Evolutionary conservation across 2,113 vertebrate genomes (phyloP).

Genomic region (Probosciger aterrimus): DNA sequence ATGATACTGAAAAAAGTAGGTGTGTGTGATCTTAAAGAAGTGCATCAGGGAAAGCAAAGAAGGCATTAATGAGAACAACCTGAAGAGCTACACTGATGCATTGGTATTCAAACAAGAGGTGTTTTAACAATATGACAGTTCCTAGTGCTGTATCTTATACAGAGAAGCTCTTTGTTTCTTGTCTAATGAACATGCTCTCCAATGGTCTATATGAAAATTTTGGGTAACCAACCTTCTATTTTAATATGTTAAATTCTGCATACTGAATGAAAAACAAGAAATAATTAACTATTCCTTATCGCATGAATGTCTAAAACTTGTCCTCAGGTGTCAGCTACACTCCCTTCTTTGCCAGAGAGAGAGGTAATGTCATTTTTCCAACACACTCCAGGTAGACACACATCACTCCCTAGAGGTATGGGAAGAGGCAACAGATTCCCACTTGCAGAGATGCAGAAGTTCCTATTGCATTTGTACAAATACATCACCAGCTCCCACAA

Average conservation of each 20-base stretch:
- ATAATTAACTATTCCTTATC: not conserved
- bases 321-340: not conserved
- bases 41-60: not conserved
- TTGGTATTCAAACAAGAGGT: conserved; percentile 50
- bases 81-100: conserved; percentile 18
- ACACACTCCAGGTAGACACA: not conserved
- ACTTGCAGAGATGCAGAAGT: not conserved
- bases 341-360: not conserved
- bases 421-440: not conserved
- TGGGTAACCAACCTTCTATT: not conserved
- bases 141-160: not conserved
- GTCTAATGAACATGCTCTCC: not conserved
- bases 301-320: not conserved
- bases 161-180: not conserved
- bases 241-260: not conserved
- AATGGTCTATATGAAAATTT: not conserved
- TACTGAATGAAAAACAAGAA: not conserved
- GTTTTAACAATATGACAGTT: not conserved
- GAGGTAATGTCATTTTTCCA: not conserved
- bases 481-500: not conserved
- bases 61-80: not conserved
- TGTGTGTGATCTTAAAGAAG: conserved; percentile 3
- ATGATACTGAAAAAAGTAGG: conserved; percentile 3
- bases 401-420: not conserved
- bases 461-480: not conserved